Evolutionary conservation across 2,888 invertebrate genomes (phyloP), one percentile per base, ranked within the genome.

Genomic region (Buathra laborator): DNA sequence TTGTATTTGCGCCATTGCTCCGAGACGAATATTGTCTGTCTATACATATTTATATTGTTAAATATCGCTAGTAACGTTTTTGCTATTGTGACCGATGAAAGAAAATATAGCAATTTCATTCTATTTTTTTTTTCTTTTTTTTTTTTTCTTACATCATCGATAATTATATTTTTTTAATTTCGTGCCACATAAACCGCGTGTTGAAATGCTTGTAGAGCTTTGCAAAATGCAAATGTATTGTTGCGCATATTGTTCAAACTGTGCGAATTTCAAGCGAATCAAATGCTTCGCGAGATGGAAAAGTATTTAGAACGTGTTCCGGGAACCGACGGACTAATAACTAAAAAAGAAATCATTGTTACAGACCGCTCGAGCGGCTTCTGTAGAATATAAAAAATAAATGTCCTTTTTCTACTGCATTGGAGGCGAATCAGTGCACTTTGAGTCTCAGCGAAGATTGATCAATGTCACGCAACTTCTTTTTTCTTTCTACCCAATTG

Each of bases 21-120:
- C 79, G 74, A 68, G 72, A 86, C 66, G 68, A 80, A 68, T 76
- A 83, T 80, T 83, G 75, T 84, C 81, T 77, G 81, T 84, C 76
- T 84, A 80, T 72, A 56, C 56, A 68, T 76, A 76, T 81, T 72
- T 84, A 74, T 75, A 84, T 77, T 76, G 81, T 86, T 83, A 72
- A 59, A 67, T 74, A 81, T 80, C 66, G 81, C 83, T 83, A 81
- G 43, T 72, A 74, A 56, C 68, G 32, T 77, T 59, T 48, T 29
- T 80, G 77, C 81, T 79, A 71, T 67, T 79, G 78, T 81, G 72
- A 81, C 44, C 81, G 76, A 70, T 62, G 72, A 75, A 81, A 74
- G 53, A 64, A 66, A 80, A 81, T 81, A 83, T 75, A 85, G 76
- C 79, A 72, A 83, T 37, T 48, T 78, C 56, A 74, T 70, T 70